Evolutionary conservation across 2,888 invertebrate genomes (phyloP), one percentile per base, ranked within the genome.

Genomic region (Cheiracanthium punctorium): DNA sequence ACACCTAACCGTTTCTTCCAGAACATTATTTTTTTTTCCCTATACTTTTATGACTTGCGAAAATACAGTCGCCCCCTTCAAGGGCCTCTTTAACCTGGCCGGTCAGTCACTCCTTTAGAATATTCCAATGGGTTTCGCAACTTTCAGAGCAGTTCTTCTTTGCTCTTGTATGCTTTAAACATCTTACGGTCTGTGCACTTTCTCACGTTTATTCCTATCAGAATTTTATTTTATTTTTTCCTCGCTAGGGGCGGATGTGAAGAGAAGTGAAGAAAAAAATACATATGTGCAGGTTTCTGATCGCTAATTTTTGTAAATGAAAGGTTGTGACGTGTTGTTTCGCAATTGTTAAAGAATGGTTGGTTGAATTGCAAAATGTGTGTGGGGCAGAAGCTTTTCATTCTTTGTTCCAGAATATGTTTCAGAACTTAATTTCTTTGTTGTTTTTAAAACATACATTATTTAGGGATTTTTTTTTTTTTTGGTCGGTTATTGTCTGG

Each of bases 81-180:
- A 24, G 37, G 73, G 73, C 65, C 82, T 77, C 72, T 64, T 33
- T 75, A 82, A 82, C 82, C 76, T 71, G 71, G 58, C 65, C 82
- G 82, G 82, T 82, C 82, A 82, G 28, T 82, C 82, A 82, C 82
- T 74, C 43, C 80, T 72, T 48, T 24, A 17, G 58, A 58, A 58
- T 58, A 20, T 58, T 58, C 58, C 14, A 58, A 58, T 58, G 20
- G 58, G 58, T 58, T 58, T 58, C 58, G 58, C 58, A 58, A 58
- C 58, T 58, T 37, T 10, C 20, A 24, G 24, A 12, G 4, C 24
- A 24, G 58, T 58, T 58, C 24, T 24, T 48, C 12, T 58, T 58
- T 58, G 20, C 58, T 5, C 17, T 10, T 48, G 12, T 48, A 48
- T 48, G 17, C 48, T 10, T 17, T n/a, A n/a, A n/a, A 17, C 48